Evolutionary conservation across 2,888 invertebrate genomes (phyloP).

Genomic region (Diabrotica balteata): DNA sequence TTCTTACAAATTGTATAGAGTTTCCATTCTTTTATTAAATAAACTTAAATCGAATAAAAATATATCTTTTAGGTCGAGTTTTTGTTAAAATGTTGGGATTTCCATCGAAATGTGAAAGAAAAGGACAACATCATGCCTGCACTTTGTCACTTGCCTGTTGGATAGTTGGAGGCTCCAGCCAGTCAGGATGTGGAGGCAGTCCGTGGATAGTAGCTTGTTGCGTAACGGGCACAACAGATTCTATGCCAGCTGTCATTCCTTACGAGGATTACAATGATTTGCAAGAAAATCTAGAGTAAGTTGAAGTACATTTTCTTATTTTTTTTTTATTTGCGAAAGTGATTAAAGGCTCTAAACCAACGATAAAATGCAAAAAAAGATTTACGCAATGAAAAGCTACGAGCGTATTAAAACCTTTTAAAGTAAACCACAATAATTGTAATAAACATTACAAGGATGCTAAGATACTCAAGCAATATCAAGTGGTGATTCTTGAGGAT

Average conservation of each 20-base stretch:
- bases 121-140: conserved; percentile 69
- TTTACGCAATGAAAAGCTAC: no score
- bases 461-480: no score
- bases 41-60: no score
- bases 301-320: background rate
- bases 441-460: no score
- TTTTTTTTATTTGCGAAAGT: background rate
- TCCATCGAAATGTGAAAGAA: conserved; percentile 66
- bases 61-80: conserved; percentile 56
- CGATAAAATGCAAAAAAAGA: no score
- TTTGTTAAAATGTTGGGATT: conserved; percentile 68
- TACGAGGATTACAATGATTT: conserved; percentile 29
- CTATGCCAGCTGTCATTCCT: conserved; percentile 1
- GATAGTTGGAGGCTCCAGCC: conserved; percentile 74
- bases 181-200: conserved; percentile 71
- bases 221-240: conserved; percentile 56
- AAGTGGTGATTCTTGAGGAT: no score
- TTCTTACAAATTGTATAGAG: no score
- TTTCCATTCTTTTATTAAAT: no score
- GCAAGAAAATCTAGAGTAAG: conserved; percentile 43
- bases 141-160: conserved; percentile 77
- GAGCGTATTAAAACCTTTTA: no score
- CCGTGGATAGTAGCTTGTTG: conserved; percentile 79
- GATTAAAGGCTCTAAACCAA: no score
- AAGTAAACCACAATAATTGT: no score